These are phyloP conservation scores for Drosophila koepferae DNA, from an alignment of 2,888 invertebrate genomes.

Conservation along the genomic window DNA sequence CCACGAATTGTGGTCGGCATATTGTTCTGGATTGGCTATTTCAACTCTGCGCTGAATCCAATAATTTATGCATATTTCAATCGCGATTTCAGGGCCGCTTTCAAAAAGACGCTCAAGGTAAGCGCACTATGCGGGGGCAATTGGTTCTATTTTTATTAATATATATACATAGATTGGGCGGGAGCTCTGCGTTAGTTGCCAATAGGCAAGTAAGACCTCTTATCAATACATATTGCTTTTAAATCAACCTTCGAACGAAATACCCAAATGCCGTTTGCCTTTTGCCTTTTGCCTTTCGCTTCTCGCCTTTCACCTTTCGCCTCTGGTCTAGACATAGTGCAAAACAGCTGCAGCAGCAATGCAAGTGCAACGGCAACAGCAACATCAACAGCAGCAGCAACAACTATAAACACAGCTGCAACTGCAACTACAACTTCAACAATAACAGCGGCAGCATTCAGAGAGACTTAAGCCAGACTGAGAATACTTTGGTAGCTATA, in stretches of 20 bases:
- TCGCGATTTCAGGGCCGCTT: slow-evolving; percentile 97
- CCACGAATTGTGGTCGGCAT: slow-evolving; percentile 94
- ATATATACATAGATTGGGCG: neutral
- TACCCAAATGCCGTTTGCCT: slow-evolving; percentile 32
- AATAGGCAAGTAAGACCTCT: slow-evolving; percentile 34
- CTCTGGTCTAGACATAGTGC: slow-evolving; percentile 64
- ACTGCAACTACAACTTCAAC: slow-evolving; percentile 5
- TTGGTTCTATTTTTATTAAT: slow-evolving; percentile 13
- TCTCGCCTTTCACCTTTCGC: slow-evolving; percentile 5
- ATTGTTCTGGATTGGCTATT: slow-evolving; percentile 99
- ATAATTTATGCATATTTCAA: slow-evolving; percentile 99
- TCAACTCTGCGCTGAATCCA: slow-evolving; percentile 98
- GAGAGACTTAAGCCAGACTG: slow-evolving; percentile 38
- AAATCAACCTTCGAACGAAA: slow-evolving; percentile 21
- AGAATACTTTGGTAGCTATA: slow-evolving; percentile 64
- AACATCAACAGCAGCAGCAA: no score
- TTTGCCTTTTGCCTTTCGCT: slow-evolving; percentile 11
- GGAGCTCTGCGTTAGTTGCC: slow-evolving; percentile 13
- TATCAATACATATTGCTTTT: slow-evolving; percentile 51
- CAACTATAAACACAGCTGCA: slow-evolving; percentile 16
- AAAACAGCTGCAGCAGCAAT: slow-evolving; percentile 46
- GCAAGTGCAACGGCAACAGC: slow-evolving; percentile 30
- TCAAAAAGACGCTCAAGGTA: slow-evolving; percentile 92
- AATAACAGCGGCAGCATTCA: slow-evolving; percentile 33
- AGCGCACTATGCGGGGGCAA: slow-evolving; percentile 46